Evolutionary conservation across 2,888 invertebrate genomes (phyloP).

Genomic region (Seira musarum): DNA sequence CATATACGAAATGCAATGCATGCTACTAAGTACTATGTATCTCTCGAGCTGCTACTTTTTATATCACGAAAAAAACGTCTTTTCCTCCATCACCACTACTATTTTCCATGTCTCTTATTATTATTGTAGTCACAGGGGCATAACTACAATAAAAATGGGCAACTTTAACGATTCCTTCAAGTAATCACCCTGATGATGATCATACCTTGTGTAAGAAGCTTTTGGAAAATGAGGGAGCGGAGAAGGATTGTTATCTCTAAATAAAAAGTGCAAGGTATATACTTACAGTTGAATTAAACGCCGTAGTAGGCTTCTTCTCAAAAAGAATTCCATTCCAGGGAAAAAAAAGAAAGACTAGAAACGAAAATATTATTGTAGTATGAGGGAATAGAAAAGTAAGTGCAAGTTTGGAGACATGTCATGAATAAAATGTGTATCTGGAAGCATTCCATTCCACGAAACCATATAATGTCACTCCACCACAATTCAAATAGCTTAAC

Average conservation of each 20-base stretch:
- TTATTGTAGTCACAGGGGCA: slow-evolving; percentile 10
- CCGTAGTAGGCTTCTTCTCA: too few species aligned
- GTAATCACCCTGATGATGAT: background rate
- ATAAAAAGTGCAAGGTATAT: background rate
- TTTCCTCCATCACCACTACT: background rate
- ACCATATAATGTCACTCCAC: too few species aligned
- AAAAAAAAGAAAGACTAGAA: too few species aligned
- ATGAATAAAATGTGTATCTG: too few species aligned
- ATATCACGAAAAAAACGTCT: background rate
- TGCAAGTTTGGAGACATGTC: too few species aligned
- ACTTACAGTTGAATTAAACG: background rate
- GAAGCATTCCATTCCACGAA: too few species aligned
- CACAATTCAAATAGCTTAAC: too few species aligned
- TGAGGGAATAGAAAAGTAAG: too few species aligned
- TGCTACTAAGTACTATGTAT: background rate
- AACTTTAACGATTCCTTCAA: background rate
- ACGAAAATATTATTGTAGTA: too few species aligned
- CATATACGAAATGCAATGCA: slow-evolving; percentile 20
- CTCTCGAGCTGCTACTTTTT: too few species aligned
- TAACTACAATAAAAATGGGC: slow-evolving; percentile 10
- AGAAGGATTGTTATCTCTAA: slow-evolving; percentile 11
- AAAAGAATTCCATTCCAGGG: too few species aligned
- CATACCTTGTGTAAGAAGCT: slow-evolving; percentile 1
- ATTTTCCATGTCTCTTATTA: background rate
- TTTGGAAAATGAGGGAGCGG: background rate